A percentile compares a stretch with the other conserved stretches of the same genome.
These are phyloP conservation scores for Pantelozetes paolii DNA, from an alignment of 2,888 invertebrate genomes.

Conservation along the genomic window DNA sequence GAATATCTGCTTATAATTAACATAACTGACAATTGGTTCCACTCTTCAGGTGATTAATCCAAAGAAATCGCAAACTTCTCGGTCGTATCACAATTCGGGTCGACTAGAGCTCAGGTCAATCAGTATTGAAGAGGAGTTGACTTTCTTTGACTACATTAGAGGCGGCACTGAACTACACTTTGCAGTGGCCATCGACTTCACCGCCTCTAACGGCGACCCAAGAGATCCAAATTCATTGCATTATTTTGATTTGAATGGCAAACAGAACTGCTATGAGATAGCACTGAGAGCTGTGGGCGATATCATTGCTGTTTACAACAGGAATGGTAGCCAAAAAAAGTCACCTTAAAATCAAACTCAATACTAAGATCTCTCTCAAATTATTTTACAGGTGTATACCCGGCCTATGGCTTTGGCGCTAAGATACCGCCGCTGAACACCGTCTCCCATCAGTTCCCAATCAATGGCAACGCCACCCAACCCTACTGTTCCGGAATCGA, in stretches of 20 bases:
- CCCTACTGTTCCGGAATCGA: conserved; percentile 57
- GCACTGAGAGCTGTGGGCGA: conserved; percentile 36
- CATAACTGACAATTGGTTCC: neutral
- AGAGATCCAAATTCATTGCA: conserved; percentile 54
- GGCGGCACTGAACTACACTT: conserved; percentile 57
- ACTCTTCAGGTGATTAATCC: neutral
- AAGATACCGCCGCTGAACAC: conserved; percentile 55
- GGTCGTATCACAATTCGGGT: conserved; percentile 44
- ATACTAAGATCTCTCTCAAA: neutral
- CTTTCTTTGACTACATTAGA: conserved; percentile 60
- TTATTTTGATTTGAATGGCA: conserved; percentile 42
- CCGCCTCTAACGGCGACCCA: conserved; percentile 56
- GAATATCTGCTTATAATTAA: neutral
- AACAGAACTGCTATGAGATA: conserved; percentile 37
- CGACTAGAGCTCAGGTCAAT: conserved; percentile 50
- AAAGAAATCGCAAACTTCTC: neutral
- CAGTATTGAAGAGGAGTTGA: conserved; percentile 50
- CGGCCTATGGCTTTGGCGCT: conserved; percentile 58
- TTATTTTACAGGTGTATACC: conserved; percentile 51
- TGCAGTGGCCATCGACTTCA: conserved; percentile 56
- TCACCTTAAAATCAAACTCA: neutral
- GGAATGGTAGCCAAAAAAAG: conserved; percentile 55
- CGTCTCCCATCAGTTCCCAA: conserved; percentile 56
- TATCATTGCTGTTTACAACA: conserved; percentile 55
- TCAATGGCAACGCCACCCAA: conserved; percentile 58